Percentiles rank a stretch among this genome's conserved stretches.
Evolutionary conservation across 1,140 invertebrate species (phyloP).

Genomic region (Adoxophyes honmai): DNA sequence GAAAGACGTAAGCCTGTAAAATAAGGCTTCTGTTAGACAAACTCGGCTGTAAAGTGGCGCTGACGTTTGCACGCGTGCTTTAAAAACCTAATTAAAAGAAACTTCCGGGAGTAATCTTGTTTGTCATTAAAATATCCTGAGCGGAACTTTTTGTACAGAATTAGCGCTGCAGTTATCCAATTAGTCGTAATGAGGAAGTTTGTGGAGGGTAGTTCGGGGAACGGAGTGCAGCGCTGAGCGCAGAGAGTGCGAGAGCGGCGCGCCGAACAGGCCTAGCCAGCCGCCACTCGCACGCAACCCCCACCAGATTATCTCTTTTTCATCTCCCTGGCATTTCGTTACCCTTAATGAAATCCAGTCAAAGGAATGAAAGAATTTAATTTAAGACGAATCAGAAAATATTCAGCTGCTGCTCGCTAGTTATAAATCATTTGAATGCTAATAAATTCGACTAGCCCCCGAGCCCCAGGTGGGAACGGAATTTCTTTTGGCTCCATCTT

Average conservation of each 20-base stretch:
- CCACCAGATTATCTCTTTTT: conserved; percentile 63
- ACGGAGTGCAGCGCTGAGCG: background rate
- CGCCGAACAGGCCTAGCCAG: background rate
- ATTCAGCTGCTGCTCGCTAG: conserved; percentile 73
- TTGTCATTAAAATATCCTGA: conserved; percentile 10
- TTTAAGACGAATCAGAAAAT: conserved; percentile 76
- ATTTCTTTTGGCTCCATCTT: conserved; percentile 61
- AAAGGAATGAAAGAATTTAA: conserved; percentile 76
- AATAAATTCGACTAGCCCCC: conserved; percentile 71
- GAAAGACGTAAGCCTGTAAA: too few relatives aligned
- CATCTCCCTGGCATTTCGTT: conserved; percentile 62
- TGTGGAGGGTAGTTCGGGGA: background rate
- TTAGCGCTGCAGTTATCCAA: conserved; percentile 8
- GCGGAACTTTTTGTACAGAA: conserved; percentile 1
- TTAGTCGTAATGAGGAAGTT: background rate
- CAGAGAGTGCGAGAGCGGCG: background rate
- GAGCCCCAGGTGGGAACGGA: conserved; percentile 60
- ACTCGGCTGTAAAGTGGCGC: background rate
- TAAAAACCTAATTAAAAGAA: conserved; percentile 3
- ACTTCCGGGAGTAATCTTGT: background rate
- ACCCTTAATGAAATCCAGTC: conserved; percentile 71
- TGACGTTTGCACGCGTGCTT: background rate
- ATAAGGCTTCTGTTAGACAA: background rate
- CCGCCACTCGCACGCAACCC: conserved; percentile 5
- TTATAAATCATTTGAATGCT: conserved; percentile 77